Conservation (phyloP, 2,888 invertebrate species). For the Aproaerema taeniolella region DNA sequence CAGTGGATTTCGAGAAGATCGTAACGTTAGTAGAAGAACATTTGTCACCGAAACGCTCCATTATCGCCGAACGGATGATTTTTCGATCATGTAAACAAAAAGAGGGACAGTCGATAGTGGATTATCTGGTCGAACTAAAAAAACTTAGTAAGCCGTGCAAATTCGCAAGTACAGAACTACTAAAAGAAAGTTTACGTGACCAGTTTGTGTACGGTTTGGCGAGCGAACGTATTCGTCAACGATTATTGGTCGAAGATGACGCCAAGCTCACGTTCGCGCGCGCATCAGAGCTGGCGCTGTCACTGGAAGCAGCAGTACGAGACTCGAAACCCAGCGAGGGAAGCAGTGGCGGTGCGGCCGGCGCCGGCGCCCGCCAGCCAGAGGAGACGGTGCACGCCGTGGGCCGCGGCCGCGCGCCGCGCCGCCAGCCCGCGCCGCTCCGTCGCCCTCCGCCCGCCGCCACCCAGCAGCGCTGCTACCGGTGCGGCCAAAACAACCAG, state of each 20-base stretch:
- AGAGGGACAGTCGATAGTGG: constrained; percentile 7
- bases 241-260: constrained; percentile 9
- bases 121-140: constrained; percentile 10
- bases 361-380: neutral
- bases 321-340: constrained; percentile 6
- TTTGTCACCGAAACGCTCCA: constrained; percentile 8
- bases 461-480: constrained; percentile 5
- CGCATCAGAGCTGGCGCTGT: constrained; percentile 12
- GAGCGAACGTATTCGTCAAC: constrained; percentile 8
- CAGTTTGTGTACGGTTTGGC: constrained; percentile 10
- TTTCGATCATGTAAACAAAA: constrained; percentile 12
- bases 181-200: constrained; percentile 11
- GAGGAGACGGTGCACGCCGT: constrained; percentile 1
- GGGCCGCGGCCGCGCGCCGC: neutral
- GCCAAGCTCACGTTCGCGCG: constrained; percentile 7
- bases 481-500: constrained; percentile 1
- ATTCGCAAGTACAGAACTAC: constrained; percentile 1
- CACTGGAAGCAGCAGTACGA: constrained; percentile 13
- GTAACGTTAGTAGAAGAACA: neutral
- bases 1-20: neutral
- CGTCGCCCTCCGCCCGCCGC: neutral
- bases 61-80: constrained; percentile 14
- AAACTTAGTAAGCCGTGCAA: constrained; percentile 1
- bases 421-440: neutral
- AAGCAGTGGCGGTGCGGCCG: constrained; percentile 1